Evolutionary conservation across 2,797 vertebrate genomes (phyloP).

Genomic region (Argentina silus): DNA sequence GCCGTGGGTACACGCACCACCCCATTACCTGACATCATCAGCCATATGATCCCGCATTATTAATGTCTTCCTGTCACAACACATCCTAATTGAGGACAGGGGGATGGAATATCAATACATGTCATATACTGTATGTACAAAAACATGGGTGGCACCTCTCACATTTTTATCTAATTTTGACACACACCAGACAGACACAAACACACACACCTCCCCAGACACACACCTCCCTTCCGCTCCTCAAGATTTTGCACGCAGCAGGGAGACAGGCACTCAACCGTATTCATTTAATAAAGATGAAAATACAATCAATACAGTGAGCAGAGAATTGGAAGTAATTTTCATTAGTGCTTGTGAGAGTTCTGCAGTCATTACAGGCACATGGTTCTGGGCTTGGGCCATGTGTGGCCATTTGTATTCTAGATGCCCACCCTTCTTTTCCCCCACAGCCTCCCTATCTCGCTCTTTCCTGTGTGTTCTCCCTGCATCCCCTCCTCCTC

Average conservation of each 20-base stretch:
- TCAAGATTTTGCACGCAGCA: too few species aligned
- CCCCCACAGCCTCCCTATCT: constrained; percentile 45
- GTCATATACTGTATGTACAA: neutral
- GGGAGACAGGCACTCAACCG: constrained; percentile 56
- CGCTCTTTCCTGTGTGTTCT: constrained; percentile 38
- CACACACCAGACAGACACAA: constrained; percentile 2
- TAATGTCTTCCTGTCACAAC: too few species aligned
- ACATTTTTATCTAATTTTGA: neutral
- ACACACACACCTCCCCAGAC: constrained; percentile 8
- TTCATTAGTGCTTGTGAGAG: constrained; percentile 77
- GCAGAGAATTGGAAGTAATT: constrained; percentile 82
- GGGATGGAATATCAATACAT: too few species aligned
- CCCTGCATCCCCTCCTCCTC: constrained; percentile 39
- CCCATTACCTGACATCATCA: neutral
- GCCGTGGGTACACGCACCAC: neutral
- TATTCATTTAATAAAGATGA: constrained; percentile 82
- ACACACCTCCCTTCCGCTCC: neutral
- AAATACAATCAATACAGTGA: constrained; percentile 82
- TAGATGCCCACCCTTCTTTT: constrained; percentile 68
- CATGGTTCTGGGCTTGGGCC: constrained; percentile 63
- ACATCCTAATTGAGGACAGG: too few species aligned
- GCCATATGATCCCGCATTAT: neutral
- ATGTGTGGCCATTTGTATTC: constrained; percentile 78
- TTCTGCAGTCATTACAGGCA: constrained; percentile 79
- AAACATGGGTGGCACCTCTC: neutral